A percentile compares a stretch with the other conserved stretches of the same genome.
These are phyloP conservation scores for Syngnathus acus DNA, from an alignment of 2,797 vertebrate species.

Conservation along the genomic window DNA sequence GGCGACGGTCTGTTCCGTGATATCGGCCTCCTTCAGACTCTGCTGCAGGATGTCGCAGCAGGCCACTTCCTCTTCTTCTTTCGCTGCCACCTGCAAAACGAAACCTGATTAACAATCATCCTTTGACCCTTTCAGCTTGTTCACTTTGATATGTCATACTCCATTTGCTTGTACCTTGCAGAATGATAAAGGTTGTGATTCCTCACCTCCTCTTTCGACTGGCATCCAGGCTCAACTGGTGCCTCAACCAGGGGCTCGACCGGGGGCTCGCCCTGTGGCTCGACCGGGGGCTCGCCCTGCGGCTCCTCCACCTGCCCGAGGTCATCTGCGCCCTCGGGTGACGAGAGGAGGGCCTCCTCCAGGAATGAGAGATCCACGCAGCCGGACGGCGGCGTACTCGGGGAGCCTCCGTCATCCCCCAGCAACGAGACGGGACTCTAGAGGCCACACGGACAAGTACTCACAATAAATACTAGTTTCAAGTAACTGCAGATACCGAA, in stretches of 20 bases:
- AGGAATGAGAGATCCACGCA: slow-evolving; percentile 78
- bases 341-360: slow-evolving; percentile 74
- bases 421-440: slow-evolving; percentile 75
- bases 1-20: slow-evolving; percentile 77
- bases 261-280: too few species aligned
- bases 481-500: neutral
- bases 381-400: slow-evolving; percentile 62
- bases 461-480: neutral
- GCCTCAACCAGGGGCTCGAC: too few species aligned
- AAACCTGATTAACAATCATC: too few species aligned
- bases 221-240: slow-evolving; percentile 34
- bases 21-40: slow-evolving; percentile 77
- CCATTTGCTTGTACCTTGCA: neutral
- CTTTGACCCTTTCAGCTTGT: too few species aligned
- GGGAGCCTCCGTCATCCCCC: slow-evolving; percentile 67
- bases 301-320: slow-evolving; percentile 22
- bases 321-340: slow-evolving; percentile 56
- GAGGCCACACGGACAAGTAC: neutral
- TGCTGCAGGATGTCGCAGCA: slow-evolving; percentile 78
- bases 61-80: slow-evolving; percentile 59
- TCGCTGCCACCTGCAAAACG: slow-evolving; percentile 28
- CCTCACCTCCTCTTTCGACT: slow-evolving; percentile 45
- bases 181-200: neutral
- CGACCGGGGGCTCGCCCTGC: slow-evolving; percentile 30
- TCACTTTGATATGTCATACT: neutral